Percentiles rank a stretch among this genome's conserved stretches.
These are phyloP conservation scores for Drosophila aff. DNA, from an alignment of 1,140 invertebrate species.

Conservation along the genomic window DNA sequence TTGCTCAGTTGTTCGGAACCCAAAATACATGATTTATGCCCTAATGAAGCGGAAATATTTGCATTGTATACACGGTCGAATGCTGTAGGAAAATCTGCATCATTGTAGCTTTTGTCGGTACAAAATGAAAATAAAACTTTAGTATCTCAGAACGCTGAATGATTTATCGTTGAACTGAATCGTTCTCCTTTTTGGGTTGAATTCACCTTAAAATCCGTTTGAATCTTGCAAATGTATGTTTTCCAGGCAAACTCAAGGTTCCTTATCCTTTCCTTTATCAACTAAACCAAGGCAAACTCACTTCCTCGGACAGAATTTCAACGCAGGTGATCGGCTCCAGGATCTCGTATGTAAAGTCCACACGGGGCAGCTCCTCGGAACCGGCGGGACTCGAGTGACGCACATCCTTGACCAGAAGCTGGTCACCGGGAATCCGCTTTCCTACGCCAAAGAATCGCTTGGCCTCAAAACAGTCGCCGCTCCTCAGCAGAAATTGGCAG, in stretches of 20 bases:
- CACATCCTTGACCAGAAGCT: constrained; percentile 74
- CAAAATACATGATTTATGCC: constrained; percentile 21
- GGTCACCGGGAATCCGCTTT: constrained; percentile 55
- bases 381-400: constrained; percentile 56
- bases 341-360: constrained; percentile 70
- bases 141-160: neutral
- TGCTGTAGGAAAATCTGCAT: neutral
- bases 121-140: constrained; percentile 9
- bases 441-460: constrained; percentile 64
- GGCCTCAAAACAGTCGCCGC: constrained; percentile 24
- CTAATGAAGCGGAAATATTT: constrained; percentile 22
- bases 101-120: neutral
- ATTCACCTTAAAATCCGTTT: neutral
- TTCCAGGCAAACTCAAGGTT: neutral
- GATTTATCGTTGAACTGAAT: constrained; percentile 10
- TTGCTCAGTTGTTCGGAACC: constrained; percentile 15
- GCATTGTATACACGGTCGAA: neutral
- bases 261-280: neutral
- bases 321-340: constrained; percentile 73
- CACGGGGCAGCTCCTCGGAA: constrained; percentile 46
- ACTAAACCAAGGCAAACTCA: constrained; percentile 38
- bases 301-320: constrained; percentile 71
- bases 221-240: neutral
- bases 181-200: neutral
- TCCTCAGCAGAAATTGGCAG: constrained; percentile 21